Base-by-base conservation (phyloP, 2,888 invertebrate genomes). In the Melinaea menophilus region DNA sequence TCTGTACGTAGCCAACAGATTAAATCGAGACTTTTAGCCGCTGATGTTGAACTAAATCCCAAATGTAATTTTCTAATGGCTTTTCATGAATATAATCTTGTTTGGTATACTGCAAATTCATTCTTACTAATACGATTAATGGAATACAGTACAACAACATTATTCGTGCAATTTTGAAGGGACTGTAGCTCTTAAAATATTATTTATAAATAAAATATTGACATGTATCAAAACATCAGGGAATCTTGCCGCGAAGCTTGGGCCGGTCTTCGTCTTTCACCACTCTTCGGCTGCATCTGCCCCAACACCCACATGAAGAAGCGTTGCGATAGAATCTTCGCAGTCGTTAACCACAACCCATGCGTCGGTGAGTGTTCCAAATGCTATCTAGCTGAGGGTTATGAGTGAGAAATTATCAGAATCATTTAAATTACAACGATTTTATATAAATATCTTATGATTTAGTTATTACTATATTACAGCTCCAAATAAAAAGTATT, bases 231-330 rank as follows among this genome's bases (percentile, higher is more conserved):
- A 86, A 85, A 57, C 89, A 41, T 33, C 78, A 97, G 97, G 87
- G 95, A 95, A 77, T 91, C 94, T 59, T 97, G 97, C 79, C 95
- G 96, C 79, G 95, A 96, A 77, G 94, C 97, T 57, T 97, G 97
- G 97, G 94, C 95, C 70, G 95, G 96, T 77, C 91, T 97, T 62
- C 94, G 97, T 64, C 92, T 95, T 69, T 96, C 97, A 34, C 97
- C 97, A 0, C 95, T 97, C 92, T 97, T 97, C 85, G 97, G 97
- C 59, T 97, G 97, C 90, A 96, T 97, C 82, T 97, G 97, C 81
- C 97, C 97, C 72, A 96, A 95, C 86, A 96, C 95, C 75, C 95
- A 96, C 86, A 95, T 95, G 94, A 95, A 96, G 93, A 94, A 94
- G 78, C 93, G 95, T 73, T 97, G 97, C 88, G 96, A 97, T 86